Evolutionary conservation across 2,797 vertebrate genomes (phyloP), one percentile per base, ranked within the genome.

Genomic region (Helostoma temminkii): DNA sequence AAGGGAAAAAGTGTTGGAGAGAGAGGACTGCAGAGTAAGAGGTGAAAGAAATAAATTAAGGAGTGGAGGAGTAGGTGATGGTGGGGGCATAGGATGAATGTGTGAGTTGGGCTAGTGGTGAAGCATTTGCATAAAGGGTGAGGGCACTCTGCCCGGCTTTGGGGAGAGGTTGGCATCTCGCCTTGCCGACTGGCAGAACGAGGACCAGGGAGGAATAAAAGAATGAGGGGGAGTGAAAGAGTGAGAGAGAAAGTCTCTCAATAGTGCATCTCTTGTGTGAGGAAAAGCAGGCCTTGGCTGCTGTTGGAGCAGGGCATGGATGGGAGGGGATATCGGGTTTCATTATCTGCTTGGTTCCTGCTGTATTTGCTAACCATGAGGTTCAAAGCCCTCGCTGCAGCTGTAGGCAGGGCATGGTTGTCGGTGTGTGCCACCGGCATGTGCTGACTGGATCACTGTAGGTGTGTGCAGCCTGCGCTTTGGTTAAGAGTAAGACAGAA

Each of bases 91-190:
- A 78, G 78, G 83, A 55, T 86, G 83, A 85, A 88, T 88, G 83
- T 88, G 82, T 68, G 84, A 84, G 82, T 78, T 73, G 83, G 88
- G 80, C 80, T 81, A 82, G 89, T 92, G 87, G 90, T 82, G 76
- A 86, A 82, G 82, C 85, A 91, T 93, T 94, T 92, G 88, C 93
- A 95, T 94, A 94, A 94, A 93, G 93, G 91, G 88, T 89, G 82
- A 93, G 91, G 93, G 94, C 93, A 93, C 66, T 61, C 76, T 93
- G 93, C 93, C 93, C 92, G 87, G 91, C 90, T 89, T 91, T 90
- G 89, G 93, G 89, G 91, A 93, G 91, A 91, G 89, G 90, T 90
- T 94, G 93, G 94, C 93, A 93, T 80, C 84, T 82, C 74, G 93
- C 94, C 92, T 88, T 74, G 77, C 86, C 82, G 80, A 91, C 89